These are phyloP conservation scores for Macropodus opercularis DNA, from an alignment of 2,797 vertebrate species.

Conservation along the genomic window DNA sequence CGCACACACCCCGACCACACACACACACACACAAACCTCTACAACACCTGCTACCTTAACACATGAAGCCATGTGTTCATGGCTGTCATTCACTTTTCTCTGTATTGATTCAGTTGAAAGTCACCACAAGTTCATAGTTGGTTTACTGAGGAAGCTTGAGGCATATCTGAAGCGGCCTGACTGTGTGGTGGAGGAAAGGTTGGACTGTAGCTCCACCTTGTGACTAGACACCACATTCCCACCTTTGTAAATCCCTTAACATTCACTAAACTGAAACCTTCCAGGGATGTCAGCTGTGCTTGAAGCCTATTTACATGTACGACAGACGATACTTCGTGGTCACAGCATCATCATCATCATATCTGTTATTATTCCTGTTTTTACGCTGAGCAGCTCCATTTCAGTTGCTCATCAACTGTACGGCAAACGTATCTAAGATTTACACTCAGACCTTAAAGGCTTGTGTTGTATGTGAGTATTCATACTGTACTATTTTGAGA, in stretches of 20 bases:
- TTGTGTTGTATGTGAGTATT: slow-evolving; percentile 27
- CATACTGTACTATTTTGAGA: slow-evolving; percentile 66
- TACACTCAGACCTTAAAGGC: slow-evolving; percentile 18
- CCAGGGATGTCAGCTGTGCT: background rate
- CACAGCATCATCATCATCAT: slow-evolving; percentile 6
- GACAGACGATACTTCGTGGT: background rate
- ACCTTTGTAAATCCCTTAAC: background rate
- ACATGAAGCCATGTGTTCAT: slow-evolving; percentile 25
- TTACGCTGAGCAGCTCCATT: background rate
- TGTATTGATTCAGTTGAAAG: slow-evolving; percentile 38
- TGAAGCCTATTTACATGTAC: background rate
- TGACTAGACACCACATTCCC: slow-evolving; percentile 30
- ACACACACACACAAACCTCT: background rate
- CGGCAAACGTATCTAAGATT: slow-evolving; percentile 3
- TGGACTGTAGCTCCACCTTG: slow-evolving; percentile 64
- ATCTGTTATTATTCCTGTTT: slow-evolving; percentile 13
- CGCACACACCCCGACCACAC: slow-evolving; percentile 8
- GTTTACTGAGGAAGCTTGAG: slow-evolving; percentile 20
- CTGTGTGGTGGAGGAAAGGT: slow-evolving; percentile 6
- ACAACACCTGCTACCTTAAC: no score
- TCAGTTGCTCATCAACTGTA: slow-evolving; percentile 21
- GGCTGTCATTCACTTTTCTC: slow-evolving; percentile 6
- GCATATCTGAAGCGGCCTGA: background rate
- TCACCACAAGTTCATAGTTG: slow-evolving; percentile 38
- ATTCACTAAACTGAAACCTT: background rate